A percentile compares a stretch with the other conserved stretches of the same genome.
Evolutionary conservation across 2,888 invertebrate genomes (phyloP).

Genomic region (Mechanitis messenoides): DNA sequence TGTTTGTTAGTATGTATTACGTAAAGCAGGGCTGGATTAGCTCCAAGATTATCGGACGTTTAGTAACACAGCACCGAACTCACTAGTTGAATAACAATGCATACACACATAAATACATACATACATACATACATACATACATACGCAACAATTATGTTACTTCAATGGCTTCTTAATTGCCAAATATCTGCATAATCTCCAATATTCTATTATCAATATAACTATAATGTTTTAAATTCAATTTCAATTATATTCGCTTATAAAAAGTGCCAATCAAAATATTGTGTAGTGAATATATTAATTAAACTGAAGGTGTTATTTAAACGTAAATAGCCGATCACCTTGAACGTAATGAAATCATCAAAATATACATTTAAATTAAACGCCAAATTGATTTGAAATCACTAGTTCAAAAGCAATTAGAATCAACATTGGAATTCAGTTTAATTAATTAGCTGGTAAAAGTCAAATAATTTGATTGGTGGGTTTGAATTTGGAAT

Average conservation of each 20-base stretch:
- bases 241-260: no score
- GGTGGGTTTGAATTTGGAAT: no score
- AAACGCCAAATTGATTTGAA: not conserved
- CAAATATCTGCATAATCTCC: no score
- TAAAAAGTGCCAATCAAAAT: not conserved
- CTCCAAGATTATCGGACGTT: no score
- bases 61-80: no score
- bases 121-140: no score
- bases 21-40: not conserved
- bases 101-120: no score
- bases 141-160: no score
- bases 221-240: no score
- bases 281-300: not conserved
- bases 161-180: no score
- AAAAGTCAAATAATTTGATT: not conserved
- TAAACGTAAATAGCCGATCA: not conserved
- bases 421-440: not conserved
- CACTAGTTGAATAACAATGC: no score
- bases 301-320: not conserved
- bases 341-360: slow-evolving; percentile 3
- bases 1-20: not conserved
- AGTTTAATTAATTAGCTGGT: not conserved
- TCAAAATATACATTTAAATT: slow-evolving; percentile 2
- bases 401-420: not conserved
- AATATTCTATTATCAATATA: no score